Base-by-base conservation (phyloP, 1,140 invertebrate species). In the Micrasema minimum region DNA sequence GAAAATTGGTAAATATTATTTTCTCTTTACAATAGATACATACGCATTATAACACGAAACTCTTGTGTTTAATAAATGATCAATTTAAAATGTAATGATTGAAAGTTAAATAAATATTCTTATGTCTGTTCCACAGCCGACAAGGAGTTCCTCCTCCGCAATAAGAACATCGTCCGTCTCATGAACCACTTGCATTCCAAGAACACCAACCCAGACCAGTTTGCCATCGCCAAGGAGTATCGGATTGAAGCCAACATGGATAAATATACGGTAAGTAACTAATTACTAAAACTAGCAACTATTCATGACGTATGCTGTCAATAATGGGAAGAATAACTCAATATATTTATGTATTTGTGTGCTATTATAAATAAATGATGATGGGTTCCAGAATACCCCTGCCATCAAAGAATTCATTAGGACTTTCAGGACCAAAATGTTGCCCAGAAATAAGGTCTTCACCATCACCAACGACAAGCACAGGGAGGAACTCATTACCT, bases 131-230 rank as follows among this genome's bases (percentile, higher is more conserved):
- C n/a, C n/a, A 20, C 77, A 75, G 86, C 82, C 53, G 81, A 86
- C 72, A 83, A 85, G 66, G 79, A 79, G 2, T 77, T 86, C 26
- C 74, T 90, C 46, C 76, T 80, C 7, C 88, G 85, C 70, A 90
- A 91, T 80, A 83, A 84, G 43, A 81, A 87, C 26, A 83, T 90
- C 9, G 82, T 91, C 37, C 85, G 87, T 65, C 82, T 92, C n/a
- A 79, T 89, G 18, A 82, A 88, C 53, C 87, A 90, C 69, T 80
- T 91, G 1, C 83, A 85, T 72, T 86, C 87, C 75, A 83, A 83
- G 7, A 76, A 79, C 20, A 80, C 81, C 76, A 80, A 83, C 77
- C 80, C 81, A 57, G 82, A 83, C 2, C 77, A 82, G 18, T 76
- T 77, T 74, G 81, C 89, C 51, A 81, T 84, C 51, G 86, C 85